phyloP scores from a whole-genome alignment of 2,797 vertebrate genomes.

The Eremophila alpestris region DNA sequence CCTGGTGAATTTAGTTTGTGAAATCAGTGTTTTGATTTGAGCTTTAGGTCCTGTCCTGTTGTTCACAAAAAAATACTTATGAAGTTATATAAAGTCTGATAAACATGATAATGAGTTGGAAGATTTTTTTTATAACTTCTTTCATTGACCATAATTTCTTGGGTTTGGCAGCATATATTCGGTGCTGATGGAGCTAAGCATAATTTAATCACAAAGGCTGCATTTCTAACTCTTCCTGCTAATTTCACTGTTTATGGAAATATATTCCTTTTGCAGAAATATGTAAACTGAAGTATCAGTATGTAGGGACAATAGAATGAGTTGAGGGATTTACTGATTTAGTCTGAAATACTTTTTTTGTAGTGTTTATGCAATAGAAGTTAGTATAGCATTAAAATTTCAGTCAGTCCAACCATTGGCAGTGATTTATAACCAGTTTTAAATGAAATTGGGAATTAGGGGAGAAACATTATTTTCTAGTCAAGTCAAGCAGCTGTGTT shows the following conservation, averaged over 20 bases:
- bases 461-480: slow-evolving; percentile 51
- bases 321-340: slow-evolving; percentile 49
- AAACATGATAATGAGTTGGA: not conserved
- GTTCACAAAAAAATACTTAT: not conserved
- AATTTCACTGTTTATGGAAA: slow-evolving; percentile 36
- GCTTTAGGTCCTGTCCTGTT: not conserved
- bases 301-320: slow-evolving; percentile 11
- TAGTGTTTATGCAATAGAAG: slow-evolving; percentile 24
- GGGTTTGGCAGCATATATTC: not conserved
- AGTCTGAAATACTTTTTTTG: not conserved
- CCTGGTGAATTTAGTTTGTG: not conserved
- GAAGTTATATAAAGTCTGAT: not conserved
- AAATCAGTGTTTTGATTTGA: not conserved
- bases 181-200: not conserved
- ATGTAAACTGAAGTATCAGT: not conserved
- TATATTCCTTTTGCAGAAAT: not conserved
- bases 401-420: slow-evolving; percentile 40
- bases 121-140: not conserved
- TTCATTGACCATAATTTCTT: not conserved
- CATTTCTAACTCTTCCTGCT: not conserved
- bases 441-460: slow-evolving; percentile 60
- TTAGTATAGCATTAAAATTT: slow-evolving; percentile 54
- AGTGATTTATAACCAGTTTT: slow-evolving; percentile 64
- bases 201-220: not conserved
- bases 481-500: slow-evolving; percentile 22